phyloP scores from a whole-genome alignment of 1,140 invertebrate genomes.

The Drosophila littoralis region DNA sequence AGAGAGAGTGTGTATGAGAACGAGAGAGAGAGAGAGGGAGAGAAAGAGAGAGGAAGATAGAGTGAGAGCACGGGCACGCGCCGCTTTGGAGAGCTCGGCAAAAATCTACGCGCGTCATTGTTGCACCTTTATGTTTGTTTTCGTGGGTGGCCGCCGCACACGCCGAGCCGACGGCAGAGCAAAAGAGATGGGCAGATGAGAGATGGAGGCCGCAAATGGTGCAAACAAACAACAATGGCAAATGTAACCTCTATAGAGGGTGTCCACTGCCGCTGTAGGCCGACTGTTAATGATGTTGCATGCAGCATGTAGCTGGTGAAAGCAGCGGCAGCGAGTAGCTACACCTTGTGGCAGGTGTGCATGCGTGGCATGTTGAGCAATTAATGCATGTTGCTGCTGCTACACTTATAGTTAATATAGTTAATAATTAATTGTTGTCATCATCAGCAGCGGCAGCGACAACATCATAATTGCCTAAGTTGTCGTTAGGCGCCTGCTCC shows the following conservation, averaged over 20 bases:
- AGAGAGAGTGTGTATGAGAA: conserved; percentile 17
- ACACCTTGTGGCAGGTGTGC: not conserved
- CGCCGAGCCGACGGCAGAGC: not conserved
- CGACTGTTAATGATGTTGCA: conserved; percentile 15
- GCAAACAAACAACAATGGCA: conserved; percentile 80
- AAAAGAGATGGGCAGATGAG: conserved; percentile 21
- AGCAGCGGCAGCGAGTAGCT: not conserved
- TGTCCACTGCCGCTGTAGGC: conserved; percentile 39
- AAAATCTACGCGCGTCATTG: conserved; percentile 78
- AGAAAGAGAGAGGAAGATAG: conserved; percentile 20
- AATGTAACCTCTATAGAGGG: conserved; percentile 78
- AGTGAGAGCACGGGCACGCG: conserved; percentile 22
- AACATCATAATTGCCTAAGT: conserved; percentile 34
- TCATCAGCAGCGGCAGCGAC: conserved; percentile 23
- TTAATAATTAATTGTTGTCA: conserved; percentile 20
- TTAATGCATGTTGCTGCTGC: not conserved
- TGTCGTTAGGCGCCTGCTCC: conserved; percentile 31
- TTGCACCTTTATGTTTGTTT: conserved; percentile 83
- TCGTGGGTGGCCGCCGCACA: conserved; percentile 63
- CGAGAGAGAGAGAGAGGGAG: not conserved
- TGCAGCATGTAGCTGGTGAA: conserved; percentile 26
- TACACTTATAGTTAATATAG: conserved; percentile 1
- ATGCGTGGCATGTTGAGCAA: not conserved
- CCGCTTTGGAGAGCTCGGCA: conserved; percentile 41
- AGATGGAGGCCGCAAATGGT: conserved; percentile 52